Evolutionary conservation across 2,888 invertebrate genomes (phyloP).

Genomic region (Bellardia bayeri): DNA sequence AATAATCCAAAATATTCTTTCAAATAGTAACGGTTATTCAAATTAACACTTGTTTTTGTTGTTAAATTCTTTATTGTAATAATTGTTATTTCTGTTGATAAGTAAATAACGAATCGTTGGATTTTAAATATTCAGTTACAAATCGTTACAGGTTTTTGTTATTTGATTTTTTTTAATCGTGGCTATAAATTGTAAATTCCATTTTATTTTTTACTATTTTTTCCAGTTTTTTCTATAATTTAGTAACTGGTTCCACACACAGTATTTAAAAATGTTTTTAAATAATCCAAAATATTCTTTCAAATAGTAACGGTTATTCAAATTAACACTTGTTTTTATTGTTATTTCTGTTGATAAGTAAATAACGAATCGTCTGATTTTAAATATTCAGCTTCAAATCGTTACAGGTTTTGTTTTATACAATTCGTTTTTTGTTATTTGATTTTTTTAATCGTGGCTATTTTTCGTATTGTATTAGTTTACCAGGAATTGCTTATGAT

Average conservation of each 20-base stretch:
- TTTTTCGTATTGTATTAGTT: slow-evolving; percentile 43
- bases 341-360: slow-evolving; percentile 17
- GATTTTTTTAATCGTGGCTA: background rate
- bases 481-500: slow-evolving; percentile 59
- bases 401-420: slow-evolving; percentile 22
- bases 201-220: slow-evolving; percentile 25
- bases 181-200: slow-evolving; percentile 41
- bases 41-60: slow-evolving; percentile 41
- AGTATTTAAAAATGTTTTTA: background rate
- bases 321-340: slow-evolving; percentile 41
- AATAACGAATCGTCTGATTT: slow-evolving; percentile 43
- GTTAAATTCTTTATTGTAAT: slow-evolving; percentile 1
- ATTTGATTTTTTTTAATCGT: too few relatives aligned
- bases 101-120: slow-evolving; percentile 43
- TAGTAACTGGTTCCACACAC: background rate
- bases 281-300: background rate
- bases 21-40: slow-evolving; percentile 36
- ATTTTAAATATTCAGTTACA: slow-evolving; percentile 19
- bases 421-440: slow-evolving; percentile 32
- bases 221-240: background rate
- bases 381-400: slow-evolving; percentile 16
- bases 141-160: slow-evolving; percentile 36
- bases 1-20: background rate
- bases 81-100: slow-evolving; percentile 8
- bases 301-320: slow-evolving; percentile 37